Conservation (phyloP, 2,113 vertebrate species). For the Brienomyrus brachyistius region DNA sequence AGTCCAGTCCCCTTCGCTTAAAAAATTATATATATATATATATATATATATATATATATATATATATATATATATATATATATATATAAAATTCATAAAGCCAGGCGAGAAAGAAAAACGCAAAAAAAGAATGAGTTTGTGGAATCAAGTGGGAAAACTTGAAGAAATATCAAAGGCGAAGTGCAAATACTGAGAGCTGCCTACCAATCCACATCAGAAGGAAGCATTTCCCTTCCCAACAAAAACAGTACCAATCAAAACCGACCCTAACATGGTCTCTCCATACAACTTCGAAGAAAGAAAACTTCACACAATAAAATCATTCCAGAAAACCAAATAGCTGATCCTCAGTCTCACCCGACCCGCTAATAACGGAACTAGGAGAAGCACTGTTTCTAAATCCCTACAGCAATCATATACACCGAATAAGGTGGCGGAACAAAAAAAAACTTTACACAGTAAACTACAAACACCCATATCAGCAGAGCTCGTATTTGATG, state of each 20-base stretch:
- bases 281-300: conserved; percentile 1
- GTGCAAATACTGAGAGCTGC: conserved; percentile 10
- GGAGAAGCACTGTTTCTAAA: background rate
- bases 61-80: too few species aligned
- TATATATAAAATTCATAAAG: conserved; percentile 32
- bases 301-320: conserved; percentile 10
- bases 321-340: background rate
- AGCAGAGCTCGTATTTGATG: background rate
- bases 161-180: conserved; percentile 25
- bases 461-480: conserved; percentile 10
- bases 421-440: background rate
- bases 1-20: conserved; percentile 45
- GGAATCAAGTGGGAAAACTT: conserved; percentile 28
- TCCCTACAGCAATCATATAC: background rate
- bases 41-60: too few species aligned
- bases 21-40: conserved; percentile 22
- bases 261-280: background rate
- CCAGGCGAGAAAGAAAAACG: conserved; percentile 22
- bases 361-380: background rate
- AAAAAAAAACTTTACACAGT: conserved; percentile 12
- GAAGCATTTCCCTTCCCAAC: background rate
- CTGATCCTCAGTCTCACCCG: background rate
- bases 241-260: background rate
- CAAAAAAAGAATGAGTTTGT: conserved; percentile 24
- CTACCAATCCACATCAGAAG: background rate